Base-by-base conservation (phyloP, 37 sponge, comb jelly and placozoan species). In the Spongilla lacustris region DNA sequence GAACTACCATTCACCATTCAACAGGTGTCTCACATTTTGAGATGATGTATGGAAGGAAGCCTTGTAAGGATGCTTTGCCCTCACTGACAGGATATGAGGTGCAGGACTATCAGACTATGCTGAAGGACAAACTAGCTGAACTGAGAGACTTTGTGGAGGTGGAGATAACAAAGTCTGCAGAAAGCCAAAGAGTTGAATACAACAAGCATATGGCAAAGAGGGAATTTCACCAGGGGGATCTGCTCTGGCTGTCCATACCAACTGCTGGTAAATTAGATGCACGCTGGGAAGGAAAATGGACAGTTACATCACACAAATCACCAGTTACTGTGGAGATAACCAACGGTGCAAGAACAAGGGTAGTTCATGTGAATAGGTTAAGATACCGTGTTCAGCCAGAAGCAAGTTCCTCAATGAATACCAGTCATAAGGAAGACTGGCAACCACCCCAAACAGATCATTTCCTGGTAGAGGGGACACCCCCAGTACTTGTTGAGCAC, bases 241-340 rank as follows among this genome's bases (percentile, higher is more conserved):
- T 32, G 29, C 86, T 87, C 27, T 92, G 92, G 92, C 69, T 92
- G 35, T 79, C 93, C 24, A 33, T 80, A 37, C 93, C 88, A 21
- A 84, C 85, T 24, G 83, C 85, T 26, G 89, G 93, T n/a, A 92
- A 81, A 75, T 79, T 92, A 27, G 93, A 88, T 36, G 71, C 71
- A 27, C 85, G 74, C 36, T 92, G 93, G 89, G 93, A 92, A 48
- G 89, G 86, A 68, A 80, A 75, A 66, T 91, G 91, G 87, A 30
- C 33, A 24, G 72, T 84, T 36, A 69, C 26, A 23, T 50, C 75
- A 25, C 24, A 58, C 33, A 74, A 88, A 32, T 71, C 81, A 21
- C 87, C 81, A 83, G 36, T 70, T 6, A 67, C 70, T 28, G 36
- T 71, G 26, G 46, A 22, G 27, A 87, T 87, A 41, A 77, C 78